These are phyloP conservation scores for Drosophila prolongata DNA, from an alignment of 2,888 invertebrate genomes.

Conservation along the genomic window DNA sequence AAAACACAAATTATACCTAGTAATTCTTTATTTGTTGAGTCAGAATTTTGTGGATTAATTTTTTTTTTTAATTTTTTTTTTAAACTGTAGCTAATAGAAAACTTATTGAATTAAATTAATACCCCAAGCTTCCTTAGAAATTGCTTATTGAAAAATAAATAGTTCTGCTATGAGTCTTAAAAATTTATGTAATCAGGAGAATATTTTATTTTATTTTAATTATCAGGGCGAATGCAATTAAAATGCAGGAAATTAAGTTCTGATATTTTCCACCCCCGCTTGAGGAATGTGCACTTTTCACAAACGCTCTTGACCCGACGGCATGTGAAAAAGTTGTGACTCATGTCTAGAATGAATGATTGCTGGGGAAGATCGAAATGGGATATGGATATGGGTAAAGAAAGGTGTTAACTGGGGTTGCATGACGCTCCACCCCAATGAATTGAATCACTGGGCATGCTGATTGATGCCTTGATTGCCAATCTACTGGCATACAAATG, in stretches of 20 bases:
- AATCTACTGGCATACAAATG: constrained; percentile 32
- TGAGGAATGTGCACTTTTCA: constrained; percentile 46
- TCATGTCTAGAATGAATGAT: constrained; percentile 44
- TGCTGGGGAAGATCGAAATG: constrained; percentile 34
- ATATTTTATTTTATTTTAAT: too few species aligned
- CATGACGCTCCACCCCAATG: constrained; percentile 44
- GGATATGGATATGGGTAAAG: constrained; percentile 23
- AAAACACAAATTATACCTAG: too few species aligned
- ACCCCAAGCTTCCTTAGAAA: background rate
- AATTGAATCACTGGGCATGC: constrained; percentile 40
- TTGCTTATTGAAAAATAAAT: background rate
- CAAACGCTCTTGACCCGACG: constrained; percentile 67
- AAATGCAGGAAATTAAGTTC: background rate
- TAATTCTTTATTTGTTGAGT: background rate
- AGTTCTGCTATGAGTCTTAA: background rate
- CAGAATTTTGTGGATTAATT: background rate
- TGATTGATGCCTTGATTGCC: constrained; percentile 72
- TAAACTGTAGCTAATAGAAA: too few species aligned
- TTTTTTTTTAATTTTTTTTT: background rate
- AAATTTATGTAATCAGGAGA: background rate
- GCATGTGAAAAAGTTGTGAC: constrained; percentile 64
- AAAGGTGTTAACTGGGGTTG: constrained; percentile 49
- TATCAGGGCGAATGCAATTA: background rate
- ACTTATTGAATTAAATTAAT: background rate
- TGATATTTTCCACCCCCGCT: constrained; percentile 35